phyloP scores from a whole-genome alignment of 2,797 vertebrate species.

The Chaetophractus vellerosus region DNA sequence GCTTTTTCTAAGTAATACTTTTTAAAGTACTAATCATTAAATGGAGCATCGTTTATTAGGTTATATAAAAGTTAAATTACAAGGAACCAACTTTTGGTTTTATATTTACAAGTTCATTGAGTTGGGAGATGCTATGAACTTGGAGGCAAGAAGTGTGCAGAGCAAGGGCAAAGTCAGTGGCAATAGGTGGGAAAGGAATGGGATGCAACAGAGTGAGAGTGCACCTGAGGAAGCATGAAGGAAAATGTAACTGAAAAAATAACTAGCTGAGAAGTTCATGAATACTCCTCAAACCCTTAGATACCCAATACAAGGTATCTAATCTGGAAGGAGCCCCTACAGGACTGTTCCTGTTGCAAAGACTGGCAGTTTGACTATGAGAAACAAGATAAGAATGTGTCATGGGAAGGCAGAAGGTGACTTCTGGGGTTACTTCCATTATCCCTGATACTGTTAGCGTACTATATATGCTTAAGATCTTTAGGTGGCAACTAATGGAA shows the following conservation, averaged over 20 bases:
- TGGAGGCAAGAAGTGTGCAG: neutral
- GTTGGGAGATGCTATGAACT: neutral
- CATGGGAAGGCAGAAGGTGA: neutral
- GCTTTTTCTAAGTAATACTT: slow-evolving; percentile 18
- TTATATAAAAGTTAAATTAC: slow-evolving; percentile 17
- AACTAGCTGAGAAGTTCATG: neutral
- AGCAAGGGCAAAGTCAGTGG: neutral
- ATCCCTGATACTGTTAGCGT: neutral
- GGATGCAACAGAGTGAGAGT: fast-evolving
- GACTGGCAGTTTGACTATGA: neutral
- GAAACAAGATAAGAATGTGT: neutral
- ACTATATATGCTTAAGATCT: neutral
- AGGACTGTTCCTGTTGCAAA: neutral
- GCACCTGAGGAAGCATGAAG: neutral
- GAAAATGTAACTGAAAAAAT: neutral
- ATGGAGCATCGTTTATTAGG: neutral
- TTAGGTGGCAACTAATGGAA: neutral
- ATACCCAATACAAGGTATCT: neutral
- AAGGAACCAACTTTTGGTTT: slow-evolving; percentile 5
- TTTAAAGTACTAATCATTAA: slow-evolving; percentile 32
- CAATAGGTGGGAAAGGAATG: neutral
- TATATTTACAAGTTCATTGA: neutral
- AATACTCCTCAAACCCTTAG: neutral
- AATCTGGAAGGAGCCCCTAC: neutral
- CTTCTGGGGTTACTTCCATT: neutral